phyloP scores from a whole-genome alignment of 2,113 vertebrate genomes.

The Sigmodon hispidus region DNA sequence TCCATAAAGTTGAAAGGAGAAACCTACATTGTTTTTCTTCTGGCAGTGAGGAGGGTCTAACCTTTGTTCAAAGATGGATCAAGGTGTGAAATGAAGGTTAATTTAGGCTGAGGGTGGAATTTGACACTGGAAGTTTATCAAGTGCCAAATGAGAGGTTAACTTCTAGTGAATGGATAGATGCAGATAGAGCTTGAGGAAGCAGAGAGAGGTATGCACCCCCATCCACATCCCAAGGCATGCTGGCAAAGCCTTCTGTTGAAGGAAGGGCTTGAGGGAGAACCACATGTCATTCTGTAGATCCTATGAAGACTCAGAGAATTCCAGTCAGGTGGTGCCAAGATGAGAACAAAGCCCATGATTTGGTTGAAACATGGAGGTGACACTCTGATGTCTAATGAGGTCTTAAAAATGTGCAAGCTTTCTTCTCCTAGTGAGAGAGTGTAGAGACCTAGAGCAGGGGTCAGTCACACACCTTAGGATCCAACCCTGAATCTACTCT shows the following conservation, averaged over 20 bases:
- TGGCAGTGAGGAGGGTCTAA: not conserved
- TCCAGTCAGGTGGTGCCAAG: not conserved
- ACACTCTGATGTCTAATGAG: not conserved
- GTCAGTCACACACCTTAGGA: not conserved
- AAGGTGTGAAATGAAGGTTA: not conserved
- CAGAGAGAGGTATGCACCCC: not conserved
- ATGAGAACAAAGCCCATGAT: conserved; percentile 40
- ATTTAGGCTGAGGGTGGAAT: not conserved
- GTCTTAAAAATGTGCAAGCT: not conserved
- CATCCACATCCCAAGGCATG: fast-evolving
- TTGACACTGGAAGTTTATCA: not conserved
- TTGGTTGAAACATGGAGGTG: not conserved
- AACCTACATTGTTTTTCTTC: not conserved
- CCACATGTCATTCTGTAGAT: not conserved
- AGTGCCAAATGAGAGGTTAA: not conserved
- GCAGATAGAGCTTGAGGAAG: not conserved
- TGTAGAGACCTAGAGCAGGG: not conserved
- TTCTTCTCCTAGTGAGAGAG: not conserved
- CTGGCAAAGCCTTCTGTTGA: not conserved
- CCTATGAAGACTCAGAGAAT: not conserved
- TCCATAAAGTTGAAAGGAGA: not conserved
- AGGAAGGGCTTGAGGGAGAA: not conserved
- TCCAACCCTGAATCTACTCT: not conserved
- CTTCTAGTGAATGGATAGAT: not conserved
- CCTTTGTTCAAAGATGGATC: not conserved